Base-by-base conservation (phyloP, 2,113 vertebrate genomes). In the Eurystomus gularis region DNA sequence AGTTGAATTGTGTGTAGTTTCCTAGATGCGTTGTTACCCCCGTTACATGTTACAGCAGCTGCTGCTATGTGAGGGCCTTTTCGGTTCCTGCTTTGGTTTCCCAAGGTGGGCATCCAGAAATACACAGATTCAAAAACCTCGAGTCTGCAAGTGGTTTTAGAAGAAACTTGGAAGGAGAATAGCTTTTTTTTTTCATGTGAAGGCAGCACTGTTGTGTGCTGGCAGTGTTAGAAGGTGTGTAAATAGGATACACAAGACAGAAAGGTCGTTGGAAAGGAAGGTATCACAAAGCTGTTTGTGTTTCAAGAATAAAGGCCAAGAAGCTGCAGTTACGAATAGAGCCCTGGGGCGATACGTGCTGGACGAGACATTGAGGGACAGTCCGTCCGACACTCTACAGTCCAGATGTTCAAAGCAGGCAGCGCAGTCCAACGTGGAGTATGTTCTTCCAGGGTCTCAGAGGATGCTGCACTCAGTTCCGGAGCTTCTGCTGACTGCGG, bases 371-470 rank as follows among this genome's bases (percentile, higher is more conserved):
- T 3, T 3, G 35, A 55, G 54, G 40, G 29, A 14, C 29, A 37
- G 37, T 17, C n/a, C 2, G 4, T 20, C 8, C 1, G 5, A 25
- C 29, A 19, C 4, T 6, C 18, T 3, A 13, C 10, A 23, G 2
- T 16, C 48, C 28, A 33, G 29, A 6, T 48, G 39, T 35, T n/a
- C 13, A 35, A 84, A 69, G 54, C n/a, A 62, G 37, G 13, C 48
- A 33, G 33, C 13, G 35, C 26, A 16, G 39, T 26, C 23, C 1
- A 1, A 1, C 4, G 39, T 44, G 49, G 24, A 51, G 6, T 21
- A 4, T 25, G 9, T 31, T 61, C 28, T 33, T 37, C 17, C 44
- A 33, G 54, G 28, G 7, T 37, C 13, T 40, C 5, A 0, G 48
- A 52, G 71, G 20, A 35, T 0, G 1, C 29, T 51, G 35, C 8